These are phyloP conservation scores for Nothobranchius furzeri DNA, from an alignment of 2,113 vertebrate species.

Conservation along the genomic window DNA sequence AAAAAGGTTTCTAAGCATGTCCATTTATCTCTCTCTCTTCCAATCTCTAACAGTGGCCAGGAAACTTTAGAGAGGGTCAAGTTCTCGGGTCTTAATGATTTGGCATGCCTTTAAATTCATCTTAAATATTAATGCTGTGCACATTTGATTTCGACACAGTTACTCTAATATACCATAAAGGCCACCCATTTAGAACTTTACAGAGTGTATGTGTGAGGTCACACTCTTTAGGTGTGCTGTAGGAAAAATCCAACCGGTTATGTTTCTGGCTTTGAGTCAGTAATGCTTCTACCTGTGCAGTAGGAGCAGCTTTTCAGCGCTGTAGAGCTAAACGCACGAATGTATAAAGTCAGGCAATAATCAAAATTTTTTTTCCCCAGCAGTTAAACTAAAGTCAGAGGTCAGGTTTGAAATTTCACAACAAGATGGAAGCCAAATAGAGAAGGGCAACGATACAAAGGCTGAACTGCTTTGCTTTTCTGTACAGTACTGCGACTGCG, in stretches of 20 bases:
- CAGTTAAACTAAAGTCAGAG: slow-evolving; percentile 46
- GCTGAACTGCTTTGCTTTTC: too few relatives aligned
- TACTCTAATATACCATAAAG: slow-evolving; percentile 72
- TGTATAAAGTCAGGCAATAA: slow-evolving; percentile 55
- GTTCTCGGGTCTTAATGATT: slow-evolving; percentile 58
- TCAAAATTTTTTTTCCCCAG: slow-evolving; percentile 49
- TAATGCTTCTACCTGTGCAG: slow-evolving; percentile 10
- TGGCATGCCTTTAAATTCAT: slow-evolving; percentile 66
- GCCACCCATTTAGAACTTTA: slow-evolving; percentile 56
- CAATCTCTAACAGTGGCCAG: slow-evolving; percentile 56
- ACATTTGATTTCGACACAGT: slow-evolving; percentile 65
- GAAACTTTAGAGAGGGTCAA: slow-evolving; percentile 68
- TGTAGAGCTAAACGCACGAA: not conserved
- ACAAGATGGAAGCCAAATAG: too few relatives aligned
- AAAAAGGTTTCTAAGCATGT: slow-evolving; percentile 31
- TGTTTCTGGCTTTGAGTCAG: slow-evolving; percentile 31
- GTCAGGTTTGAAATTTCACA: too few relatives aligned
- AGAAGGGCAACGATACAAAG: too few relatives aligned
- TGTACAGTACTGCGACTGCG: too few relatives aligned
- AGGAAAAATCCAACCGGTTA: slow-evolving; percentile 43
- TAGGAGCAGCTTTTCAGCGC: slow-evolving; percentile 18
- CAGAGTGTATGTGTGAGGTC: slow-evolving; percentile 42
- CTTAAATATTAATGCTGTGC: slow-evolving; percentile 67
- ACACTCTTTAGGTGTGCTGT: slow-evolving; percentile 34
- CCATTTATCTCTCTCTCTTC: slow-evolving; percentile 59